phyloP scores from a whole-genome alignment of 1,140 invertebrate species.

The Drosophila pandora region DNA sequence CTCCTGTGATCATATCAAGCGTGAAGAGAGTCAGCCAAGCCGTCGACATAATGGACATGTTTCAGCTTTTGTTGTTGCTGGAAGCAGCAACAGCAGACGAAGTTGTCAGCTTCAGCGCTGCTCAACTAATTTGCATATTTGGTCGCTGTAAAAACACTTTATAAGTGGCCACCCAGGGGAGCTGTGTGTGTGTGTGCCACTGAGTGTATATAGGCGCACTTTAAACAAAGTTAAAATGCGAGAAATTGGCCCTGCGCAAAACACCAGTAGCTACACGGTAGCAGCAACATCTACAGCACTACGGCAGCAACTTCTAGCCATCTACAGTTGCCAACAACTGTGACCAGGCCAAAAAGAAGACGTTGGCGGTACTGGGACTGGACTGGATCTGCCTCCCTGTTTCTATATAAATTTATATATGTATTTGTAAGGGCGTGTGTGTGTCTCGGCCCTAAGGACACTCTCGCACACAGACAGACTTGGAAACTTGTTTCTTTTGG shows the following conservation, averaged over 20 bases:
- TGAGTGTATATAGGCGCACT: slow-evolving; percentile 59
- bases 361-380: slow-evolving; percentile 47
- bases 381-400: slow-evolving; percentile 30
- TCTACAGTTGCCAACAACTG: slow-evolving; percentile 73
- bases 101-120: slow-evolving; percentile 76
- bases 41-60: slow-evolving; percentile 79
- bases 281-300: slow-evolving; percentile 9
- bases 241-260: slow-evolving; percentile 71
- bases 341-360: slow-evolving; percentile 28
- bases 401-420: neutral
- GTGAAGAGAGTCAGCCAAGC: slow-evolving; percentile 61
- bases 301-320: slow-evolving; percentile 53
- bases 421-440: slow-evolving; percentile 1
- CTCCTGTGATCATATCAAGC: slow-evolving; percentile 54
- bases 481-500: slow-evolving; percentile 80
- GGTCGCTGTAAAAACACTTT: slow-evolving; percentile 78
- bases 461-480: slow-evolving; percentile 11
- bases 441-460: slow-evolving; percentile 6
- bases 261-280: slow-evolving; percentile 63
- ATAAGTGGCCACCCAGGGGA: slow-evolving; percentile 75
- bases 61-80: slow-evolving; percentile 73
- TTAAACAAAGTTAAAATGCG: slow-evolving; percentile 81
- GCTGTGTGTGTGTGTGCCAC: slow-evolving; percentile 10
- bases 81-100: slow-evolving; percentile 10
- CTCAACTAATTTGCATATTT: slow-evolving; percentile 79